Evolutionary conservation across 2,797 vertebrate species (phyloP).

Genomic region (Lagorchestes hirsutus): DNA sequence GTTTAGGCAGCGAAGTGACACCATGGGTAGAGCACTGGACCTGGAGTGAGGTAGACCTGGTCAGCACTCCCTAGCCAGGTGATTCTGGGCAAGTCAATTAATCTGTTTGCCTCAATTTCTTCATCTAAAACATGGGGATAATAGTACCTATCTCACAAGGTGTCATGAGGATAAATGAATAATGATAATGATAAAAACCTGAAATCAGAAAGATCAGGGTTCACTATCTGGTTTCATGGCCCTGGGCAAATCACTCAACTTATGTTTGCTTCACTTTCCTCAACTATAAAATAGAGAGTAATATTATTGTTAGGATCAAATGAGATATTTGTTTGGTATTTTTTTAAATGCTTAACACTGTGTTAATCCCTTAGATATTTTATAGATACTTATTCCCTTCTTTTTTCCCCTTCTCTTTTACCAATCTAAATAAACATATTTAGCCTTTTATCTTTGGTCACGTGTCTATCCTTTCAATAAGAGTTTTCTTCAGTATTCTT

Average conservation of each 20-base stretch:
- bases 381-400: neutral
- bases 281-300: neutral
- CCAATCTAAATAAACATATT: neutral
- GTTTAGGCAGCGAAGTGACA: neutral
- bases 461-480: neutral
- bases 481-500: neutral
- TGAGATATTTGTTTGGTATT: neutral
- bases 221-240: neutral
- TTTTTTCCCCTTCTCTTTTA: neutral
- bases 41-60: neutral
- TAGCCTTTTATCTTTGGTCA: neutral
- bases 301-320: neutral
- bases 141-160: neutral
- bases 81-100: neutral
- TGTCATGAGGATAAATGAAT: neutral
- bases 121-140: neutral
- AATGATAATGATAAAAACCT: neutral
- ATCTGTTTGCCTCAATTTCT: neutral
- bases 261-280: neutral
- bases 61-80: neutral
- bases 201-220: neutral
- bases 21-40: neutral
- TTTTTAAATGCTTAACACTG: neutral
- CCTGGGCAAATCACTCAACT: neutral
- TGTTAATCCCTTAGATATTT: neutral